These are phyloP conservation scores for Hydrolagus affinis DNA, from an alignment of 2,113 vertebrate genomes.

Conservation along the genomic window DNA sequence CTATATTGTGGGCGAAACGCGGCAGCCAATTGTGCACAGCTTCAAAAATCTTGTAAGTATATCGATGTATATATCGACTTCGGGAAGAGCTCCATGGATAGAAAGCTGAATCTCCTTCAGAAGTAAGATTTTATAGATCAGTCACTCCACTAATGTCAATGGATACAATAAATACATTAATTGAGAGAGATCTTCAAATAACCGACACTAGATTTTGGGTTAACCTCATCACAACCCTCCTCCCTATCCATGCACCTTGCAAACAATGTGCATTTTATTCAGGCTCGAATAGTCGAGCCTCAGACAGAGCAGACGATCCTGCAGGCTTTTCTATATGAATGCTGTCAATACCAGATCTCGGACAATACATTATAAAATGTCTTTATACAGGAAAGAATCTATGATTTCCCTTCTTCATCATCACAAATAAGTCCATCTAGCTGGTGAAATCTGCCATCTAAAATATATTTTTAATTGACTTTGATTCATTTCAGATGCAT, in stretches of 20 bases:
- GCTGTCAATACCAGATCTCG: neutral
- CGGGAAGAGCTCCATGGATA: neutral
- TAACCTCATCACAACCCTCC: neutral
- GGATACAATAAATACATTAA: no score
- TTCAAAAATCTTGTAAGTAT: neutral
- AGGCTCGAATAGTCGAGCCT: neutral
- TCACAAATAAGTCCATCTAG: neutral
- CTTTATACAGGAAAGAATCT: neutral
- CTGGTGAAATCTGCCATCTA: neutral
- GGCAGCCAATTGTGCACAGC: no score
- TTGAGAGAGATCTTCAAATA: no score
- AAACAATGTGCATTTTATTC: no score
- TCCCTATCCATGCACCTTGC: no score
- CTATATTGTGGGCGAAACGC: no score
- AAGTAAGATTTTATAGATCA: neutral
- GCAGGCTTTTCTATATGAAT: neutral
- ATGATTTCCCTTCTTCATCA: neutral
- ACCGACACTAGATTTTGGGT: neutral
- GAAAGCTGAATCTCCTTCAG: neutral
- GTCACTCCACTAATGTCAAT: neutral
- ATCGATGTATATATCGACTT: neutral
- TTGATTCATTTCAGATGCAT: neutral
- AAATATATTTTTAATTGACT: neutral
- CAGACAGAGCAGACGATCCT: neutral
- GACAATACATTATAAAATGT: neutral